Conservation (phyloP, 2,888 invertebrate genomes). For the Cerastoderma edule region DNA sequence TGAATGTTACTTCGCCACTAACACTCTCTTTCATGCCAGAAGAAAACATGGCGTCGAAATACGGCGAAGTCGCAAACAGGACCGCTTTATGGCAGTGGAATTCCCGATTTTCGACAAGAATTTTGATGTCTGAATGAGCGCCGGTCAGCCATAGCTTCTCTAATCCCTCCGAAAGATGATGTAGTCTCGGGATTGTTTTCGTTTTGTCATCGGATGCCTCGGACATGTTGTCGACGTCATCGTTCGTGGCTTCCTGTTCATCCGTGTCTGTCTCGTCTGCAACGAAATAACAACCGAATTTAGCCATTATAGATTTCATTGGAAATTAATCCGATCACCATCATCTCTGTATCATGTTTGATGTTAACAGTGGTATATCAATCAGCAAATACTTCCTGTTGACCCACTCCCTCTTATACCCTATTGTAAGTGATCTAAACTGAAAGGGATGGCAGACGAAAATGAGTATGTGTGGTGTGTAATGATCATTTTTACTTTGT, state of each 20-base stretch:
- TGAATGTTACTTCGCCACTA: slow-evolving; percentile 71
- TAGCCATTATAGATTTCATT: slow-evolving; percentile 12
- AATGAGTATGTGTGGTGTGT: no score
- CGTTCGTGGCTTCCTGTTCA: slow-evolving; percentile 31
- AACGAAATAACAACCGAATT: slow-evolving; percentile 27
- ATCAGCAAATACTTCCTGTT: no score
- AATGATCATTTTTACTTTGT: no score
- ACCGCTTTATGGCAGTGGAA: slow-evolving; percentile 77
- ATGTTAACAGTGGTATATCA: no score
- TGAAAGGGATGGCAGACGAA: no score
- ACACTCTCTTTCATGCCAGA: slow-evolving; percentile 77
- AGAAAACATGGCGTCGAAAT: slow-evolving; percentile 78
- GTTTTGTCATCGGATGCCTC: slow-evolving; percentile 33
- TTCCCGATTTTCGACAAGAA: slow-evolving; percentile 71
- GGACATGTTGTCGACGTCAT: slow-evolving; percentile 39
- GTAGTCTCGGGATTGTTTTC: slow-evolving; percentile 29
- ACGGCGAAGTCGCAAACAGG: slow-evolving; percentile 76
- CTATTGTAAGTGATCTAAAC: no score
- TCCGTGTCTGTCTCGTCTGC: slow-evolving; percentile 45
- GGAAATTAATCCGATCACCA: no score
- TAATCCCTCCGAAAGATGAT: slow-evolving; percentile 65
- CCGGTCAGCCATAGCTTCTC: slow-evolving; percentile 63
- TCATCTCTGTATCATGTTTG: no score
- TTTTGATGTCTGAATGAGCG: slow-evolving; percentile 73
- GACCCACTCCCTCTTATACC: no score